Conservation (phyloP, 2,888 invertebrate species). For the Ypsolopha sequella region DNA sequence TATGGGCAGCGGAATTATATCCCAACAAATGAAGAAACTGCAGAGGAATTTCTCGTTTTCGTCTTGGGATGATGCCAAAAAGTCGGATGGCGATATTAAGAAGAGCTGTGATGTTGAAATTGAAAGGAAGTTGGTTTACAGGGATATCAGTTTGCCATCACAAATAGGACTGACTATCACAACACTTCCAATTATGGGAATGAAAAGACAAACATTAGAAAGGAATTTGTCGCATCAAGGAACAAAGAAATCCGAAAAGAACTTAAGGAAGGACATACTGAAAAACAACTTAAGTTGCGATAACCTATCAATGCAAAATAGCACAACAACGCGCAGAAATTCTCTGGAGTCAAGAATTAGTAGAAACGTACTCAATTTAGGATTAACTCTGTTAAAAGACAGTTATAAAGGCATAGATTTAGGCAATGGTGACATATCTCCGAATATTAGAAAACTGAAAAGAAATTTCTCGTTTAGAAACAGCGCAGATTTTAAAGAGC, state of each 20-base stretch:
- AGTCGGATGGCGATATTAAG: conserved; percentile 17
- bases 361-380: conserved; percentile 4
- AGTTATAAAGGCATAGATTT: conserved; percentile 14
- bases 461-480: conserved; percentile 17
- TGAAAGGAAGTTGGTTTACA: conserved; percentile 2
- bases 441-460: conserved; percentile 20
- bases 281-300: conserved; percentile 26
- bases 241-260: conserved; percentile 23
- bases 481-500: conserved; percentile 11
- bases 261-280: conserved; percentile 39
- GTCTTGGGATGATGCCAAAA: conserved; percentile 6
- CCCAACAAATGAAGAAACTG: conserved; percentile 45
- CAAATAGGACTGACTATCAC: conserved; percentile 3
- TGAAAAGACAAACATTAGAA: background rate
- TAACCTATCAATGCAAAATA: conserved; percentile 17
- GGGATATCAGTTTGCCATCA: background rate
- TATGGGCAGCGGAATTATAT: conserved; percentile 22
- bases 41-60: conserved; percentile 38
- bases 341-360: background rate
- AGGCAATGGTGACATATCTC: conserved; percentile 13
- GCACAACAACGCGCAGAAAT: background rate
- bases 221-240: conserved; percentile 26
- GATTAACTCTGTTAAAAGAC: conserved; percentile 14
- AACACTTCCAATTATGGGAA: conserved; percentile 6
- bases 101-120: conserved; percentile 19